Evolutionary conservation across 2,888 invertebrate genomes (phyloP), one percentile per base, ranked within the genome.

Genomic region (Theodoxus fluviatilis): DNA sequence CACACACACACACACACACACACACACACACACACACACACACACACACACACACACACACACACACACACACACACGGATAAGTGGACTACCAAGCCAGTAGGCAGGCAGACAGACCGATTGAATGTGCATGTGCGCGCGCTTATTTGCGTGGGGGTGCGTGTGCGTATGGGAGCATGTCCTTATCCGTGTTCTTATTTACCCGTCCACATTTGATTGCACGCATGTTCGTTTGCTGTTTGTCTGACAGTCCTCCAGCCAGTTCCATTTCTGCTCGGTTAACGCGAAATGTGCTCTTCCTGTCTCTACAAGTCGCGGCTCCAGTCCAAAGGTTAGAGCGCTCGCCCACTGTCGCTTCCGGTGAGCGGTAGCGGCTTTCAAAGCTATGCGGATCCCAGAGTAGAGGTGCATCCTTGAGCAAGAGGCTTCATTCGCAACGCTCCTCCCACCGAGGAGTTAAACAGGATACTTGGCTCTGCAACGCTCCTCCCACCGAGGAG

Each of bases 101-200:
- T n/a, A n/a, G 25, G 28, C 22, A 52, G 9, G 28, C 52, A 52
- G 25, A 52, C 22, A n/a, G 18, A 52, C 52, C 18, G 52, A 22
- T n/a, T 52, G 52, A 22, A 25, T 52, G 52, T 52, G 52, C 25
- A 25, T 52, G 18, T 18, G 52, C 25, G 52, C 25, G 52, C 25
- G 52, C 25, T n/a, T 52, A 25, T 52, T n/a, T 52, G 52, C 25
- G 52, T 52, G 52, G n/a, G 52, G n/a, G 52, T 52, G 52, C 25
- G 18, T 52, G 52, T 18, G 18, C 25, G 52, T 52, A 25, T 52
- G 52, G n/a, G 52, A 9, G 3, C 25, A 22, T 18, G 22, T 4
- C 25, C 25, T 52, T 25, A 22, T 52, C 18, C 18, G n/a, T 18
- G 4, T 18, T 52, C 25, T 18, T 18, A 22, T 18, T 18, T 52